Percentiles rank a stretch among this genome's conserved stretches.
phyloP scores from a whole-genome alignment of 2,888 invertebrate species.

The Augiades crinisus region DNA sequence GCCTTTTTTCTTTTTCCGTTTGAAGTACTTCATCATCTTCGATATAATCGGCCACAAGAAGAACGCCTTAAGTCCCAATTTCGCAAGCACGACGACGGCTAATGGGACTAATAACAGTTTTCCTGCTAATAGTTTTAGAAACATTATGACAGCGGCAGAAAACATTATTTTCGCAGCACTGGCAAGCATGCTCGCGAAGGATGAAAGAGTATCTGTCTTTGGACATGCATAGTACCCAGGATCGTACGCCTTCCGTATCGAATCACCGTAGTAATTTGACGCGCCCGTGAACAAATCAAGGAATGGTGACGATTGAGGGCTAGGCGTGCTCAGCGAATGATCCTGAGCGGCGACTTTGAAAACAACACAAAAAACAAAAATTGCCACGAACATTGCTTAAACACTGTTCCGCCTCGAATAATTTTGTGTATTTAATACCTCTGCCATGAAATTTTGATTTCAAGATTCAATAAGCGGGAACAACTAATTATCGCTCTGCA shows the following conservation, averaged over 20 bases:
- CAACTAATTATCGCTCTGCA: conserved; percentile 55
- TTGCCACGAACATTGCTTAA: conserved; percentile 61
- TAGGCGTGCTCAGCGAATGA: conserved; percentile 54
- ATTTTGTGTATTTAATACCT: conserved; percentile 64
- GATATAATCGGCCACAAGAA: conserved; percentile 73
- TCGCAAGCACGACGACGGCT: conserved; percentile 58
- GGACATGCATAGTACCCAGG: conserved; percentile 54
- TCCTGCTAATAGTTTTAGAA: conserved; percentile 63
- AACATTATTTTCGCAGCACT: conserved; percentile 75
- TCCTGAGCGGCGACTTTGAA: conserved; percentile 55
- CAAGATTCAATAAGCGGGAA: conserved; percentile 56
- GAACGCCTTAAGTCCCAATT: conserved; percentile 65
- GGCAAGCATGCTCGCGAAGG: conserved; percentile 64
- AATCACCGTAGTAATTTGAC: conserved; percentile 60
- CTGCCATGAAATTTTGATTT: conserved; percentile 70
- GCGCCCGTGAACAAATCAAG: conserved; percentile 65
- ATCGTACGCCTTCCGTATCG: conserved; percentile 63
- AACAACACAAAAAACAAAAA: conserved; percentile 57
- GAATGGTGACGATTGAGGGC: conserved; percentile 55
- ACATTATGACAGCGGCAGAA: conserved; percentile 62
- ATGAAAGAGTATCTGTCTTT: conserved; percentile 59
- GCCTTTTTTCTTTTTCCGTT: conserved; percentile 67
- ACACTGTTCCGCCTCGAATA: conserved; percentile 66
- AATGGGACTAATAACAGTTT: conserved; percentile 68
- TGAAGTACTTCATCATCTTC: conserved; percentile 68